Evolutionary conservation across 2,113 vertebrate genomes (phyloP), one percentile per base, ranked within the genome.

Genomic region (Megaceryle maxima): DNA sequence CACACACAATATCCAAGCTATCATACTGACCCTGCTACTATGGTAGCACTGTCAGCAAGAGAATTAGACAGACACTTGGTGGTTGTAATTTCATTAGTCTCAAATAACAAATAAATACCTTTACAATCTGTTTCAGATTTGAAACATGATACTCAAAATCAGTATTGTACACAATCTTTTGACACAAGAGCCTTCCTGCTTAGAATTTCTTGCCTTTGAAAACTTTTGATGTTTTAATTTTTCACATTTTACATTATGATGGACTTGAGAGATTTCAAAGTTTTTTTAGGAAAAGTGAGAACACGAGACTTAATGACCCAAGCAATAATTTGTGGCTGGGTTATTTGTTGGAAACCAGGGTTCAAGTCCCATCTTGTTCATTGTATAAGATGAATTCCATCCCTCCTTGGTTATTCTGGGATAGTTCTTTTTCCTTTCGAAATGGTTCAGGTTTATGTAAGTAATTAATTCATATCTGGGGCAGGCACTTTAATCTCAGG

Each of bases 381-480:
- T 10, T 86, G 10, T n/a, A 28, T 37, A 19, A 37, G 37, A 73
- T 86, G 29, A 93, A 80, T 83, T 93, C 55, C 16, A 2, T 77
- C 24, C 19, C 29, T 92, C 5, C 60, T 80, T 88, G 6, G 37
- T 90, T 93, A 51, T 90, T 92, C 59, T 90, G 46, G 64, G 48
- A 20, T 46, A 11, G 12, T 88, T 93, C 74, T 93, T 35, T 90
- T 90, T 92, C 37, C 15, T 92, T 88, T 63, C 63, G 83, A 88
- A 94, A 86, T 19, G 46, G 7, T 81, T 88, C 21, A 77, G 41
- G 37, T 91, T 94, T 95, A 79, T 60, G 6, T 53, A 95, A 84
- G 86, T 90, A 95, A 92, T 95, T 95, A 90, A 83, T 53, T 81
- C 2, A 4, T 93, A 95, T 93, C 92, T 96, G 83, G 91, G 86